Conservation (phyloP, 1,140 invertebrate species). For the Condylostylus longicornis region DNA sequence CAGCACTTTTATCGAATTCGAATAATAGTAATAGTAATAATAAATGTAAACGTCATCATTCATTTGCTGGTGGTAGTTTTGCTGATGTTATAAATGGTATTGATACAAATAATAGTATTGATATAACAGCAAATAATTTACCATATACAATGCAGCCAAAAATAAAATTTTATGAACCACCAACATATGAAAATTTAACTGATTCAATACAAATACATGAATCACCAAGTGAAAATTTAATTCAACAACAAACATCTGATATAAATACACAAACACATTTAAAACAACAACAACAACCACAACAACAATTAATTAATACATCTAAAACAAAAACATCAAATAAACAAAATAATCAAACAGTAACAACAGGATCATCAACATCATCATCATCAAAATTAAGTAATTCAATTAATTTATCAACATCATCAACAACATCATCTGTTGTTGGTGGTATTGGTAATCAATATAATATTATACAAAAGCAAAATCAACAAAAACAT, state of each 20-base stretch:
- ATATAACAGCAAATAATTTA: not conserved
- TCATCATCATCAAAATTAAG: too few species aligned
- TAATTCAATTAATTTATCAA: too few species aligned
- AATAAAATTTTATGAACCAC: slow-evolving; percentile 22
- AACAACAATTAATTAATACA: too few species aligned
- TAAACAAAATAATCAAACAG: too few species aligned
- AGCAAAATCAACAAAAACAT: slow-evolving; percentile 20
- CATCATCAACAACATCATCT: too few species aligned
- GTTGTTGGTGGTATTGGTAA: too few species aligned
- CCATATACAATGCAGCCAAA: slow-evolving; percentile 5
- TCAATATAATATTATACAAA: too few species aligned
- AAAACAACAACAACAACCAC: slow-evolving; percentile 4
- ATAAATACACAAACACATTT: not conserved
- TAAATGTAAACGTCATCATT: slow-evolving; percentile 27
- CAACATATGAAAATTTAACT: slow-evolving; percentile 35
- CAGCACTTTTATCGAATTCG: not conserved
- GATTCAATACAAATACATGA: slow-evolving; percentile 36
- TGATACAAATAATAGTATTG: not conserved
- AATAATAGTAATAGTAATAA: slow-evolving; percentile 3
- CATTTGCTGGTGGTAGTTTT: slow-evolving; percentile 22
- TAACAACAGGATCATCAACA: too few species aligned
- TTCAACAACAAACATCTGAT: too few species aligned
- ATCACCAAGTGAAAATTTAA: slow-evolving; percentile 9
- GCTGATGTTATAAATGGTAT: slow-evolving; percentile 16
- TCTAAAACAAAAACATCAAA: too few species aligned